A percentile compares a stretch with the other conserved stretches of the same genome.
phyloP scores from a whole-genome alignment of 2,888 invertebrate species.

The Eilema caniola region DNA sequence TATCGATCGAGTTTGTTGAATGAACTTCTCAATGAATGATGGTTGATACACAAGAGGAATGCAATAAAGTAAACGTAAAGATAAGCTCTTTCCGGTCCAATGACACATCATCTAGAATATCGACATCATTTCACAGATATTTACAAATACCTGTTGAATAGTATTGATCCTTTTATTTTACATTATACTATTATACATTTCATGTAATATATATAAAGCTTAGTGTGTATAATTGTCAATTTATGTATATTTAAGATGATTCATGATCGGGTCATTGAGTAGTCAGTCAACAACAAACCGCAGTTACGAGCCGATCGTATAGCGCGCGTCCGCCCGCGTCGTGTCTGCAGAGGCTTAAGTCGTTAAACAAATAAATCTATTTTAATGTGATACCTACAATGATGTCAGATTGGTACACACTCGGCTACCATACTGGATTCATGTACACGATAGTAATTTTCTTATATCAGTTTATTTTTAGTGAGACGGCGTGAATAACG shows the following conservation, averaged over 20 bases:
- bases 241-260: constrained; percentile 73
- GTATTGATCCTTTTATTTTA: constrained; percentile 12
- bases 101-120: constrained; percentile 17
- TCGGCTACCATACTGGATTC: constrained; percentile 77
- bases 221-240: constrained; percentile 77
- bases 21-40: constrained; percentile 41
- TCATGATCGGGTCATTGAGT: constrained; percentile 77
- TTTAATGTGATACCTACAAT: constrained; percentile 81
- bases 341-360: constrained; percentile 62
- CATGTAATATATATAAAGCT: constrained; percentile 46
- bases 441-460: constrained; percentile 84
- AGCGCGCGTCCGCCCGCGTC: constrained; percentile 62
- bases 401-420: constrained; percentile 81
- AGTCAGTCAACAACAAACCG: constrained; percentile 76
- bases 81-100: constrained; percentile 31
- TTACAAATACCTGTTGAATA: constrained; percentile 10
- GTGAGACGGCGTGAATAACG: constrained; percentile 80
- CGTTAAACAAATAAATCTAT: constrained; percentile 80
- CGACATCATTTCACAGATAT: not conserved
- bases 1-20: constrained; percentile 39
- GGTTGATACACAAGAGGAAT: constrained; percentile 36
- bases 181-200: constrained; percentile 35
- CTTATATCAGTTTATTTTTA: constrained; percentile 83
- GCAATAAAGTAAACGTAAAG: constrained; percentile 33
- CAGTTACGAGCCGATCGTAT: constrained; percentile 73